These are phyloP conservation scores for Troides aeacus DNA, from an alignment of 2,888 invertebrate species.

Conservation along the genomic window DNA sequence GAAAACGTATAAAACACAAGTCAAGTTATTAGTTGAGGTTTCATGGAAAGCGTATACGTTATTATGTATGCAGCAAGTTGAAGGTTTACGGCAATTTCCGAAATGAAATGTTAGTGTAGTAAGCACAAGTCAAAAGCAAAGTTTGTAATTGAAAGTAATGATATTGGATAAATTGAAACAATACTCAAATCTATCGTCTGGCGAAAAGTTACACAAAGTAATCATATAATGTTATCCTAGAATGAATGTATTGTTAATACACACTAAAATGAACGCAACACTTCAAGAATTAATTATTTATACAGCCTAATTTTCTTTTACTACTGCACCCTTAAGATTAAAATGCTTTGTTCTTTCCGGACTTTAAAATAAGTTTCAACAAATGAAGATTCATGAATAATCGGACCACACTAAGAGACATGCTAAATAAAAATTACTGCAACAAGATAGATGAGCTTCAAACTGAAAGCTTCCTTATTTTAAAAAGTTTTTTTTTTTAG, in stretches of 20 bases:
- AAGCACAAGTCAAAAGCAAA: constrained; percentile 34
- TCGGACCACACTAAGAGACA: no score
- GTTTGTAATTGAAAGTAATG: constrained; percentile 28
- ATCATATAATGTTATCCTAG: no score
- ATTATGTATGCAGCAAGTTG: constrained; percentile 31
- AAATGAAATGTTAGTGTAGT: constrained; percentile 34
- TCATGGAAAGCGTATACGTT: constrained; percentile 33
- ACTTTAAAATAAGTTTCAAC: not conserved
- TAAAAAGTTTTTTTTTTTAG: not conserved
- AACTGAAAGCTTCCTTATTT: not conserved
- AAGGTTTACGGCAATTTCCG: constrained; percentile 27
- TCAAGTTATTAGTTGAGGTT: constrained; percentile 40
- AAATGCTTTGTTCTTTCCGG: not conserved
- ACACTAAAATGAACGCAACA: no score
- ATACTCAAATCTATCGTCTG: not conserved
- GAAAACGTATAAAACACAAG: constrained; percentile 47
- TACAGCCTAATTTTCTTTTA: no score
- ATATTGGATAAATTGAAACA: constrained; percentile 37
- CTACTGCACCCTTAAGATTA: not conserved
- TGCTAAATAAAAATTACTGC: no score
- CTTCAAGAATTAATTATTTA: no score
- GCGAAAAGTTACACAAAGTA: no score
- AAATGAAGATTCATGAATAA: no score
- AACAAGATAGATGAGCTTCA: no score
- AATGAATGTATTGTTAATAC: no score